These are phyloP conservation scores for Mesorhabditis spiculigera DNA, from an alignment of 2,888 invertebrate genomes.

Conservation along the genomic window DNA sequence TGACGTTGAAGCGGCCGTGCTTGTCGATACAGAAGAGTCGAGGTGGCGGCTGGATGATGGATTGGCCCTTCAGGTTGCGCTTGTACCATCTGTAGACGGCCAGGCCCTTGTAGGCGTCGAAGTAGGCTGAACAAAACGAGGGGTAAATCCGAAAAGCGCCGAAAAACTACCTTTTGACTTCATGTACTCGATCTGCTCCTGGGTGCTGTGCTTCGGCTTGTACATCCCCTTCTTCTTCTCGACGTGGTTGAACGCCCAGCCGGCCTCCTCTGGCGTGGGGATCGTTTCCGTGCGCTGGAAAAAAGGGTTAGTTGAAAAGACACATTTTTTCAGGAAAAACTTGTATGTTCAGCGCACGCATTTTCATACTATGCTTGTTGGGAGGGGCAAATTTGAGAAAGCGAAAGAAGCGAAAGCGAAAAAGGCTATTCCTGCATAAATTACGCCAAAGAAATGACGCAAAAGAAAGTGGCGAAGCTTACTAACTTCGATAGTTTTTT, in stretches of 20 bases:
- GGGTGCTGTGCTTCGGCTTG: conserved; percentile 50
- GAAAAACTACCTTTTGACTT: conserved; percentile 43
- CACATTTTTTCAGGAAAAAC: too few relatives aligned
- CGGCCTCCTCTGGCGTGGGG: conserved; percentile 22
- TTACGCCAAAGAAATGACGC: too few relatives aligned
- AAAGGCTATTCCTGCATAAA: too few relatives aligned
- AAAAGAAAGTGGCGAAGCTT: too few relatives aligned
- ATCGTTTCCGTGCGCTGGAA: not conserved
- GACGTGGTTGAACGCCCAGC: conserved; percentile 52
- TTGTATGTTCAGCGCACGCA: too few relatives aligned
- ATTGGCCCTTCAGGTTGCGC: conserved; percentile 51
- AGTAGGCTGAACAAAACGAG: conserved; percentile 39
- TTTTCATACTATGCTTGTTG: too few relatives aligned
- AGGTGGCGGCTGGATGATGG: conserved; percentile 48
- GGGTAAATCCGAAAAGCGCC: not conserved
- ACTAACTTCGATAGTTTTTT: too few relatives aligned
- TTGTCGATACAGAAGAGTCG: conserved; percentile 55
- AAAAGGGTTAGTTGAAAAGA: not conserved
- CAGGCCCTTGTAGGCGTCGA: conserved; percentile 51
- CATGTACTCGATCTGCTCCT: conserved; percentile 55
- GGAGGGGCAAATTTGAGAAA: too few relatives aligned
- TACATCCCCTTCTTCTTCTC: conserved; percentile 52
- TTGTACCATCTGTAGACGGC: conserved; percentile 53
- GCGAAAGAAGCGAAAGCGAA: too few relatives aligned
- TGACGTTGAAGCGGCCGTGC: conserved; percentile 51